Base-by-base conservation (phyloP, 2,888 invertebrate genomes). In the Brachypterus glaber region DNA sequence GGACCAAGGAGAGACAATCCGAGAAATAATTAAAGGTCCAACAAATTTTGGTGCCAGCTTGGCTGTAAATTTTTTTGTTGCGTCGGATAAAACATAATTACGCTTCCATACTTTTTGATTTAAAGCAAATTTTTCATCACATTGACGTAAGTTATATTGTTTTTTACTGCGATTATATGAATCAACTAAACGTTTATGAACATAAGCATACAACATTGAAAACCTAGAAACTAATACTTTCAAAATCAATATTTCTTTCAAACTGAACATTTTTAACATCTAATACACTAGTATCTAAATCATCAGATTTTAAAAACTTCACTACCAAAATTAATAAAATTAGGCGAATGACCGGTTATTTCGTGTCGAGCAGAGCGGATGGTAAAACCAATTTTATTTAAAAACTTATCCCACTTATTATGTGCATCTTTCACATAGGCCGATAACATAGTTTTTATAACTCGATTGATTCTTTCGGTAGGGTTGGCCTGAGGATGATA, bases 401-500 rank as follows among this genome's bases (percentile, higher is more conserved):
- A 33, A 37, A 44, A 21, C 18, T 40, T 36, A 33, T 49, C 46
- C 49, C 49, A 49, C 4, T 21, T 17, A 3, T 34, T 30, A 16
- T 59, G 57, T 15, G 51, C 43, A 1, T 48, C 42, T 1, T 17
- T 30, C 0, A 57, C 47, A 17, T 46, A 59, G 7, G 52, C 36
- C 1, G 48, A 29, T 1, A 59, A 46, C 52, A 60, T 55, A 0
- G 54, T 57, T 37, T 57, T 54, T 2, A 59, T 15, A 0, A 54
- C 54, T 12, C 51, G 29, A 35, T 60, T 59, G 0, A 50, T 46
- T 4, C 58, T 24, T 40, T 60, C 58, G 0, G 49, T 50, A 0
- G 55, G 55, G 40, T 61, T 58, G 2, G 52, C 52, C 30, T 58
- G 56, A 0, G 55, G 52, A 14, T 54, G 44, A 35, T 59, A 59